Evolutionary conservation across 1,140 invertebrate species (phyloP).

Genomic region (Choristoneura fumiferana): DNA sequence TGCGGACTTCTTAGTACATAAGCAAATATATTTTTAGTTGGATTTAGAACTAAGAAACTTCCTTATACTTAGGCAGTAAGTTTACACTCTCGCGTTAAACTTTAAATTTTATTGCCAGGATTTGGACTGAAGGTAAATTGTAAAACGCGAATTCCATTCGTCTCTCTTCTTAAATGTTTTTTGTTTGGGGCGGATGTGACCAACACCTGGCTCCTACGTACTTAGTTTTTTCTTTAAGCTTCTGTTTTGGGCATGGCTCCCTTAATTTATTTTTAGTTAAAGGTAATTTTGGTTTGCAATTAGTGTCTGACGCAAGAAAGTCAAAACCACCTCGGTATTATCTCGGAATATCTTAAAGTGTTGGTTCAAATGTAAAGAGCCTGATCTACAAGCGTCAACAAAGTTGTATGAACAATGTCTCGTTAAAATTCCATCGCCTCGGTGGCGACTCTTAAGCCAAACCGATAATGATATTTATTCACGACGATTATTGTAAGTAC

Average conservation of each 20-base stretch:
- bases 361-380: no score
- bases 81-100: conserved; percentile 10
- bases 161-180: conserved; percentile 45
- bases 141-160: conserved; percentile 31
- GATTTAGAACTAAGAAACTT: not conserved
- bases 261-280: not conserved
- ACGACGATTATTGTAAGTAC: not conserved
- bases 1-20: conserved; percentile 7
- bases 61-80: conserved; percentile 3
- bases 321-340: no score
- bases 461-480: conserved; percentile 5
- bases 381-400: no score
- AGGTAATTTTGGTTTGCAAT: not conserved
- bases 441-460: not conserved
- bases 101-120: conserved; percentile 20
- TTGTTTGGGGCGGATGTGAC: conserved; percentile 50
- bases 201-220: conserved; percentile 58
- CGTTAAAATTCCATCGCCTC: conserved; percentile 7
- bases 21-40: conserved; percentile 14
- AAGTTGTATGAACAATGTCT: not conserved
- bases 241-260: conserved; percentile 7
- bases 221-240: conserved; percentile 24
- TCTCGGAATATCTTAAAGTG: no score
- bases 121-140: conserved; percentile 29
- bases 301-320: no score